phyloP scores from a whole-genome alignment of 2,797 vertebrate genomes.

The Alfaro cultratus region DNA sequence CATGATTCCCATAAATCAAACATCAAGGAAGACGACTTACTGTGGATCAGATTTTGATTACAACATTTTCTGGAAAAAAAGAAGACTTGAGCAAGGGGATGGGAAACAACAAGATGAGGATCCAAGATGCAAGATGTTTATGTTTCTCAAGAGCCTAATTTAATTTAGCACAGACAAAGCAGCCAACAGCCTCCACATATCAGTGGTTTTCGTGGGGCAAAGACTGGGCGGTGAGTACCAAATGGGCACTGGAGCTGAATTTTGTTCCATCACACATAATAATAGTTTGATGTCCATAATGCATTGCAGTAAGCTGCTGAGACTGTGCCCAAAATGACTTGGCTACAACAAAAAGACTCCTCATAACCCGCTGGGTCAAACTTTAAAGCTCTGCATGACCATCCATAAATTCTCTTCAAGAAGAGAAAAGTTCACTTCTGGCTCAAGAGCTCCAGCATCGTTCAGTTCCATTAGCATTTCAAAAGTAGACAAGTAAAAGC shows the following conservation, averaged over 20 bases:
- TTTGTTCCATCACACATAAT: slow-evolving; percentile 57
- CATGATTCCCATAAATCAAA: slow-evolving; percentile 37
- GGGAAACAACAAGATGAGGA: not conserved
- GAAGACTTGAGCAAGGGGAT: slow-evolving; percentile 22
- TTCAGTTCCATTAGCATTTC: slow-evolving; percentile 74
- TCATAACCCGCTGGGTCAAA: slow-evolving; percentile 53
- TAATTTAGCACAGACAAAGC: slow-evolving; percentile 22
- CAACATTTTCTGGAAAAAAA: slow-evolving; percentile 30
- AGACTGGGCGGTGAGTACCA: not conserved
- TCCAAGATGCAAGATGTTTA: slow-evolving; percentile 25
- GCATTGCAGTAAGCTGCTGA: slow-evolving; percentile 41
- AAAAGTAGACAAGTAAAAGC: slow-evolving; percentile 66
- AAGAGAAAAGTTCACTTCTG: slow-evolving; percentile 56
- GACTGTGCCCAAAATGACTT: slow-evolving; percentile 56
- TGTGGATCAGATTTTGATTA: slow-evolving; percentile 45
- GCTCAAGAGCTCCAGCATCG: slow-evolving; percentile 56
- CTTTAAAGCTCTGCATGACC: slow-evolving; percentile 66
- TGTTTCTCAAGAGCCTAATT: slow-evolving; percentile 47
- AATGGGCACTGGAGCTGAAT: slow-evolving; percentile 40
- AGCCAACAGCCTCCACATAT: slow-evolving; percentile 21
- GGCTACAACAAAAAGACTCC: slow-evolving; percentile 48
- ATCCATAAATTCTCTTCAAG: slow-evolving; percentile 64
- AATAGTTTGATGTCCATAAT: slow-evolving; percentile 50
- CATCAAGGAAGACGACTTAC: slow-evolving; percentile 24
- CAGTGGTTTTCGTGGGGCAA: slow-evolving; percentile 16